Evolutionary conservation across 2,888 invertebrate species (phyloP).

Genomic region (Patella depressa): DNA sequence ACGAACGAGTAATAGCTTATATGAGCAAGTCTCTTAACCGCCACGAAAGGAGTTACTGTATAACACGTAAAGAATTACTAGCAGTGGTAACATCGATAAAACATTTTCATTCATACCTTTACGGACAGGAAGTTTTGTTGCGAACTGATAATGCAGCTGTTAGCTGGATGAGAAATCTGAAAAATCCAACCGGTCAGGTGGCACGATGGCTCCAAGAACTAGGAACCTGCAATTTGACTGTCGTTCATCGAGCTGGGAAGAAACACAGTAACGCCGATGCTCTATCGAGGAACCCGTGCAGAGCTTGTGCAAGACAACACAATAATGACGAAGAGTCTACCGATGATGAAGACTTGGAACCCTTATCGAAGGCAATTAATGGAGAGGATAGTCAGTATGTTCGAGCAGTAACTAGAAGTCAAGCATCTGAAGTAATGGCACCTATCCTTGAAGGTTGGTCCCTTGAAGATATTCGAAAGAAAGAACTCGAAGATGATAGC

Average conservation of each 20-base stretch:
- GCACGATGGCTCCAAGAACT: constrained; percentile 19
- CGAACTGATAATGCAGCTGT: constrained; percentile 22
- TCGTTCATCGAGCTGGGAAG: constrained; percentile 17
- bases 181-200: constrained; percentile 14
- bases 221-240: background rate
- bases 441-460: background rate
- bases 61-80: constrained; percentile 16
- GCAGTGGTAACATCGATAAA: constrained; percentile 15
- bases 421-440: background rate
- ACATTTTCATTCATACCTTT: constrained; percentile 20
- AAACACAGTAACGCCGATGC: constrained; percentile 20
- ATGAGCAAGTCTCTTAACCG: constrained; percentile 17
- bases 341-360: too few species aligned
- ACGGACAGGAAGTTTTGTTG: constrained; percentile 15
- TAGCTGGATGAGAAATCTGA: constrained; percentile 15
- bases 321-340: background rate
- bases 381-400: too few species aligned
- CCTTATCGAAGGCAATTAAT: too few species aligned
- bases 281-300: constrained; percentile 13
- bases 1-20: constrained; percentile 18
- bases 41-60: constrained; percentile 16
- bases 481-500: background rate
- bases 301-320: background rate
- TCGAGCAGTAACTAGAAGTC: too few species aligned
- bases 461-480: background rate